Conservation (phyloP, 2,797 vertebrate genomes). For the Astyanax mexicanus region DNA sequence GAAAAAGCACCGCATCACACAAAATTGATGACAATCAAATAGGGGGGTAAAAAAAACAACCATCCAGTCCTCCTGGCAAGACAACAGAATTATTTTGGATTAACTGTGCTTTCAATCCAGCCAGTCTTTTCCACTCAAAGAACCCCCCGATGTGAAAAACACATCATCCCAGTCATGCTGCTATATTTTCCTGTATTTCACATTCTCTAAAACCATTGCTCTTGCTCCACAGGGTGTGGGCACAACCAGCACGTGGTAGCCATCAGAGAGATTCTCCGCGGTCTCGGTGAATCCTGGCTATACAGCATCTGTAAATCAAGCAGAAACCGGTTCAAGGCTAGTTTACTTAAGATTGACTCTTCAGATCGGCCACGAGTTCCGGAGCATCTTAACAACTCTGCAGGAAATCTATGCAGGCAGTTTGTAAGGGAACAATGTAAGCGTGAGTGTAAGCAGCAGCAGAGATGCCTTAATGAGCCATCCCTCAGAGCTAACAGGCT, state of each 20-base stretch:
- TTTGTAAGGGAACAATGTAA: constrained; percentile 21
- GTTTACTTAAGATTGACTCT: constrained; percentile 2
- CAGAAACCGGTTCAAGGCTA: neutral
- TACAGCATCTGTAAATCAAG: neutral
- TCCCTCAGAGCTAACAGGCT: constrained; percentile 42
- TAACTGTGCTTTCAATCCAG: constrained; percentile 7
- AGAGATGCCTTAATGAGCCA: constrained; percentile 56
- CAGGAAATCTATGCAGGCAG: constrained; percentile 40
- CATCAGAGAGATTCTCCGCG: constrained; percentile 7
- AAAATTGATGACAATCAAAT: neutral
- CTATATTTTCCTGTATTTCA: neutral
- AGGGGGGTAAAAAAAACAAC: neutral
- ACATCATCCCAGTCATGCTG: constrained; percentile 1
- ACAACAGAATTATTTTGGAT: constrained; percentile 19
- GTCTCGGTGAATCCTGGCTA: neutral
- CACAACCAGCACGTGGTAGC: constrained; percentile 13
- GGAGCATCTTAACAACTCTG: constrained; percentile 35
- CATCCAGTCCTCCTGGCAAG: constrained; percentile 1
- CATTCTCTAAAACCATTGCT: neutral
- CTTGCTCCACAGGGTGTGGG: neutral
- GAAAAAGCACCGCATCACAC: constrained; percentile 4
- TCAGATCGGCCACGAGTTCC: constrained; percentile 7
- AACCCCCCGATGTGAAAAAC: neutral
- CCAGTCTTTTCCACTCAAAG: neutral
- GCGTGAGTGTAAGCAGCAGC: constrained; percentile 15